Evolutionary conservation across 2,113 vertebrate species (phyloP).

Genomic region (Propithecus coquereli): DNA sequence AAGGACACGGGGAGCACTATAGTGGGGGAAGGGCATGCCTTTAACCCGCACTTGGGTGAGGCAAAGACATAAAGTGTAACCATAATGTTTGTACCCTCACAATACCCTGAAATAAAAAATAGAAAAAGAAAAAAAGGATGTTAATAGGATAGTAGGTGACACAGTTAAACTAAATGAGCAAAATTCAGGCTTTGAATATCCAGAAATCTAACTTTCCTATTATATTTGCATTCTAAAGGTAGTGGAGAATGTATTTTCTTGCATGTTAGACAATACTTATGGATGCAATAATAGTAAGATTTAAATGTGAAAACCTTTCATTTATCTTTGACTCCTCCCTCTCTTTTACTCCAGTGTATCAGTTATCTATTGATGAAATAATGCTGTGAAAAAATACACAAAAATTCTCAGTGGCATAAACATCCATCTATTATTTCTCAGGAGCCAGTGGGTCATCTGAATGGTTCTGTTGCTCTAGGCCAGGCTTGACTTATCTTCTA

Average conservation of each 20-base stretch:
- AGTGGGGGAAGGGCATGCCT: no score
- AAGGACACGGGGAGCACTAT: no score
- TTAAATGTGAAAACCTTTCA: neutral
- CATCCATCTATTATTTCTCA: neutral
- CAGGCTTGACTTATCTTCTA: neutral
- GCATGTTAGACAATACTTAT: neutral
- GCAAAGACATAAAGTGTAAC: no score
- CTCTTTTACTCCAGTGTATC: neutral
- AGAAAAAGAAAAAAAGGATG: slow-evolving; percentile 57
- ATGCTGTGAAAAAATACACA: neutral
- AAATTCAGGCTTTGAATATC: slow-evolving; percentile 43
- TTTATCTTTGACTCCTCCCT: neutral
- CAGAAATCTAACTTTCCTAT: neutral
- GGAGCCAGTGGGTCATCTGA: neutral
- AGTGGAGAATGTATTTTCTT: neutral
- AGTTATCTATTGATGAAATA: neutral
- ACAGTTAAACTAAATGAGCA: slow-evolving; percentile 63
- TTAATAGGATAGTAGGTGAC: slow-evolving; percentile 64
- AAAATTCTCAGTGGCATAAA: neutral
- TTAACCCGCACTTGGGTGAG: no score
- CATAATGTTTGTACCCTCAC: no score
- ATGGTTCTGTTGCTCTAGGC: neutral
- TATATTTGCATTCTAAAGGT: neutral
- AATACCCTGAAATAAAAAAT: no score
- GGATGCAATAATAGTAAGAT: neutral